These are phyloP conservation scores for Abscondita cerata DNA, from an alignment of 2,888 invertebrate species.

Conservation along the genomic window DNA sequence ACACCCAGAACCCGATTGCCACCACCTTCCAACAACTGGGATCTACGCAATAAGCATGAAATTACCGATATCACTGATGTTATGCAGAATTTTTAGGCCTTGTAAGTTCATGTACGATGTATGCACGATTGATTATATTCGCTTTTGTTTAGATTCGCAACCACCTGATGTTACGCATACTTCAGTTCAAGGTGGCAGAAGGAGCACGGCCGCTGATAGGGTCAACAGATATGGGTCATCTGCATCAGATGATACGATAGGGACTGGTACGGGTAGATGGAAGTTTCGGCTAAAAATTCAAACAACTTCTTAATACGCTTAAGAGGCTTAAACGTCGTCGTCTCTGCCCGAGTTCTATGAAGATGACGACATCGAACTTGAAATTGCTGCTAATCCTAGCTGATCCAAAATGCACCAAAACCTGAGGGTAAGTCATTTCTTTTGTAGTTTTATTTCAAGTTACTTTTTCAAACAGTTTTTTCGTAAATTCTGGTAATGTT, in stretches of 20 bases:
- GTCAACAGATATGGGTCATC: conserved; percentile 81
- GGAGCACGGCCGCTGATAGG: conserved; percentile 78
- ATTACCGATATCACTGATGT: conserved; percentile 73
- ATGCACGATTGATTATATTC: neutral
- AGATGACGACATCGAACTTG: conserved; percentile 97
- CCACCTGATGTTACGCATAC: conserved; percentile 93
- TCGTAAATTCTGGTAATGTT: too few species aligned
- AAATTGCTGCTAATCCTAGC: conserved; percentile 94
- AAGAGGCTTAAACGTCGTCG: conserved; percentile 96
- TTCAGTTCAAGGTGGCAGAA: conserved; percentile 76
- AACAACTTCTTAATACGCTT: conserved; percentile 94
- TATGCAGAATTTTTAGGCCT: conserved; percentile 68
- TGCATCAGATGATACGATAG: conserved; percentile 72
- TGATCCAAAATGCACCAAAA: conserved; percentile 98
- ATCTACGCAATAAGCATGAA: conserved; percentile 61
- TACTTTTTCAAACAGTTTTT: too few species aligned
- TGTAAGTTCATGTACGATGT: too few species aligned
- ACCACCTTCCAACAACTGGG: conserved; percentile 59
- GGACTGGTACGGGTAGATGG: conserved; percentile 85
- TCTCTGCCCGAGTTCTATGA: conserved; percentile 98
- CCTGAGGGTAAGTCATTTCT: conserved; percentile 92
- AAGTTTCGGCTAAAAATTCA: conserved; percentile 99
- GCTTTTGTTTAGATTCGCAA: conserved; percentile 62
- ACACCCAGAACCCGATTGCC: conserved; percentile 57
- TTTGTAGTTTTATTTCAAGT: too few species aligned